phyloP scores from a whole-genome alignment of 2,888 invertebrate genomes.

The Abrostola tripartita region DNA sequence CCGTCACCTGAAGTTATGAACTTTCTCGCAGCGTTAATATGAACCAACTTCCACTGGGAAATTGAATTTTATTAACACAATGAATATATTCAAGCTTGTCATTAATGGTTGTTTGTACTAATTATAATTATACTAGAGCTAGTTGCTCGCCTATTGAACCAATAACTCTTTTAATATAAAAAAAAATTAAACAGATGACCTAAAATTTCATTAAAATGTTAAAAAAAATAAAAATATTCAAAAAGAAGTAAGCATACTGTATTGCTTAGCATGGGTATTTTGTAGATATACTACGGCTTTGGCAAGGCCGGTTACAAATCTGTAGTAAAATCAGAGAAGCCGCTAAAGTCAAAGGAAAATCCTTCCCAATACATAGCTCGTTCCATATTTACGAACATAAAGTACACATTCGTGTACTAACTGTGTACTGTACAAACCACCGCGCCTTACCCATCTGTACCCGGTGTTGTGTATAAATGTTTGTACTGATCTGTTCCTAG shows the following conservation, averaged over 20 bases:
- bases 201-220: too few species aligned
- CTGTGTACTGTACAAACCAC: not conserved
- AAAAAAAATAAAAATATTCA: too few species aligned
- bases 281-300: too few species aligned
- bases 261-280: too few species aligned
- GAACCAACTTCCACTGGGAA: slow-evolving; percentile 69
- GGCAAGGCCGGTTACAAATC: too few species aligned
- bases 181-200: too few species aligned
- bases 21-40: slow-evolving; percentile 72
- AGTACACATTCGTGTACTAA: not conserved
- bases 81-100: slow-evolving; percentile 23
- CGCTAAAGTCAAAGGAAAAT: too few species aligned
- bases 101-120: slow-evolving; percentile 1
- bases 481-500: slow-evolving; percentile 26
- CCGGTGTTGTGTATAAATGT: slow-evolving; percentile 24
- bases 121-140: not conserved
- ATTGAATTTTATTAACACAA: slow-evolving; percentile 69
- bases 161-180: not conserved
- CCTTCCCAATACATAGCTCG: too few species aligned
- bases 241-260: too few species aligned
- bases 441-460: not conserved
- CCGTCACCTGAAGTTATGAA: slow-evolving; percentile 82
- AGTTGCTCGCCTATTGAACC: not conserved
- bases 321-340: too few species aligned
- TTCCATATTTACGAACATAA: not conserved